Percentiles rank a stretch among this genome's conserved stretches.
Evolutionary conservation across 2,888 invertebrate genomes (phyloP).

Genomic region (Eumacrocentrus americanus): DNA sequence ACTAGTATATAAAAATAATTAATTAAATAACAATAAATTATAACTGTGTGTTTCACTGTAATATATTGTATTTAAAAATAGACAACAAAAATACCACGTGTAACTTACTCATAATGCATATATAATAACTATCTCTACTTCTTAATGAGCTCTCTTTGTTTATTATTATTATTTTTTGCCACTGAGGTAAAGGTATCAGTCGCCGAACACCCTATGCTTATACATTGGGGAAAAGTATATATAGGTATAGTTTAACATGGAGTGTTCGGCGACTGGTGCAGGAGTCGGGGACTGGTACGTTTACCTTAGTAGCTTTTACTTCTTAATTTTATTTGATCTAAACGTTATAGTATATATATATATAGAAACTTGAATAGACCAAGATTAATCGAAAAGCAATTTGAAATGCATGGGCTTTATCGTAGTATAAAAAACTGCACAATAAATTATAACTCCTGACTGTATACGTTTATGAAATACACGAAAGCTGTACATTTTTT

Average conservation of each 20-base stretch:
- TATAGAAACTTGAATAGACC: neutral
- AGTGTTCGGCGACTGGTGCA: no score
- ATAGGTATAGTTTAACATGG: no score
- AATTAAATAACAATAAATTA: conserved; percentile 54
- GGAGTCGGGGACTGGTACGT: no score
- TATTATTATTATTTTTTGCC: conserved; percentile 17
- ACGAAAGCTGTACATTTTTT: conserved; percentile 35
- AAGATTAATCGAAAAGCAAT: conserved; percentile 2
- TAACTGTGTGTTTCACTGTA: conserved; percentile 62
- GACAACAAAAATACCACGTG: conserved; percentile 37
- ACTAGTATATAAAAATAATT: neutral
- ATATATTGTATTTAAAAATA: conserved; percentile 61
- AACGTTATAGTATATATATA: conserved; percentile 11
- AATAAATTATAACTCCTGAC: conserved; percentile 28
- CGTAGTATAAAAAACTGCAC: conserved; percentile 18
- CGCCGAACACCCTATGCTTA: no score
- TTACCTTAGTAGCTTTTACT: no score
- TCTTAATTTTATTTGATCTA: conserved; percentile 6
- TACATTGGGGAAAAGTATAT: no score
- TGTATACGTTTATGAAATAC: conserved; percentile 37
- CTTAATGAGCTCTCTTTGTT: conserved; percentile 22
- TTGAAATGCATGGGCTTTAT: conserved; percentile 24
- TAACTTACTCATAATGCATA: conserved; percentile 27
- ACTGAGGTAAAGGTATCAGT: no score
- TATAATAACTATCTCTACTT: conserved; percentile 11